Base-by-base conservation (phyloP, 2,113 vertebrate genomes). In the Alligator mississippiensis region DNA sequence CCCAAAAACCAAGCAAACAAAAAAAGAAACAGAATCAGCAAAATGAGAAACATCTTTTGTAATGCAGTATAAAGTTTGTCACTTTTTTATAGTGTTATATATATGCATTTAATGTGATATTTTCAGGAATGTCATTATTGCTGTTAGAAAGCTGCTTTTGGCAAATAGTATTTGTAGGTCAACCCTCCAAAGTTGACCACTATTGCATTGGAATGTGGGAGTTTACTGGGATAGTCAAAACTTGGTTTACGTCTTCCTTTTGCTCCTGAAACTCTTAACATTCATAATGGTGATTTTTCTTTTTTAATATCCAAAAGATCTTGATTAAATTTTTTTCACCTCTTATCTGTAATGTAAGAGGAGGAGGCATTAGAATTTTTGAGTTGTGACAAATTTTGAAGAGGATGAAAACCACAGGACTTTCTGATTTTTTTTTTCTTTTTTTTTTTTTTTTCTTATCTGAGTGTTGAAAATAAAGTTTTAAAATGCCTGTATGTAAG, bases 71-170 rank as follows among this genome's bases (percentile, higher is more conserved):
- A 21, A 91, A 77, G 76, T 92, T 92, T 38, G 84, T 94, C 87
- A 75, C 59, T 88, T 85, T 96, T 96, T 96, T 94, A 94, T 90
- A 88, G 77, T 90, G 89, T 95, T 93, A 90, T 95, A 91, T 95
- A 58, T 93, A 91, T 87, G 57, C 81, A 57, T 86, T 85, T n/a
- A 94, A 88, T 74, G 87, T 89, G 87, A 84, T 94, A 77, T 54
- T 66, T 34, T 25, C 38, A 78, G 94, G 85, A 66, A 74, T 85
- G 1, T 94, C 75, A 86, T 91, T 96, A 80, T 80, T 85, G 66
- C 27, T 89, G 61, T 74, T 72, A 95, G 76, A 80, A 83, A 27
- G 13, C 90, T 80, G 85, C 89, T 90, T 93, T 88, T 89, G 80
- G 34, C 77, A 77, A 82, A 80, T 85, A 24, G 6, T 86, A 72